A percentile compares a stretch with the other conserved stretches of the same genome.
phyloP scores from a whole-genome alignment of 92 coral and sea anemone genomes.

The Virgularia gustaviana region DNA sequence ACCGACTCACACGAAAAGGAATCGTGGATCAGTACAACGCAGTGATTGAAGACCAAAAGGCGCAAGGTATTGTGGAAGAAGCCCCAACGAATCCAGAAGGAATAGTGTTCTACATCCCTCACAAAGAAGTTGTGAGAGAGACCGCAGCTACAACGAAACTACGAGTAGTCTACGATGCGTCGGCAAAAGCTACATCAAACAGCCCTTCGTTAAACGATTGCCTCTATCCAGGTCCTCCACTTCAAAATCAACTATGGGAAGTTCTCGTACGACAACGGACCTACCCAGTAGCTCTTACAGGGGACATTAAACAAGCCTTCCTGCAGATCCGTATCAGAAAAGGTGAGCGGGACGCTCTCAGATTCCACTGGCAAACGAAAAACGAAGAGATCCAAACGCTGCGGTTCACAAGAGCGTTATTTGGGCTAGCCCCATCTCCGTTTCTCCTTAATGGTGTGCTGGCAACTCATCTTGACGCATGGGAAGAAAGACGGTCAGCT shows the following conservation, averaged over 20 bases:
- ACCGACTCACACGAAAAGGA: neutral
- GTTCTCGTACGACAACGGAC: neutral
- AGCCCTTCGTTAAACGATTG: neutral
- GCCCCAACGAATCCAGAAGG: neutral
- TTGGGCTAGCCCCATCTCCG: no score
- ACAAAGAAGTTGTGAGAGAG: conserved; percentile 13
- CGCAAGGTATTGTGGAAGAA: conserved; percentile 6
- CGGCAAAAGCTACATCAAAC: neutral
- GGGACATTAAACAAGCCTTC: neutral
- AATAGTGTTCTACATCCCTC: conserved; percentile 17
- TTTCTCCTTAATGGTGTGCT: no score
- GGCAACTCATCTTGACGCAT: no score
- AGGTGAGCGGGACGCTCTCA: neutral
- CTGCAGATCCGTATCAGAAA: neutral
- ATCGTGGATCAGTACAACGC: neutral
- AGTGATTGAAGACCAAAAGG: neutral
- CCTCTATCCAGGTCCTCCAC: neutral
- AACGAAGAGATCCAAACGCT: no score
- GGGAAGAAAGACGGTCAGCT: no score
- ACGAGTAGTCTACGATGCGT: conserved; percentile 16
- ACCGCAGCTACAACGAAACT: neutral
- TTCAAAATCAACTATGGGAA: neutral
- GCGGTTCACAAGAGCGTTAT: no score
- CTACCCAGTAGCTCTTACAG: neutral
- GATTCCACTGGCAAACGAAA: neutral